These are phyloP conservation scores for Caenorhabditis briggsae DNA, from an alignment of 1,140 invertebrate species.

Conservation along the genomic window DNA sequence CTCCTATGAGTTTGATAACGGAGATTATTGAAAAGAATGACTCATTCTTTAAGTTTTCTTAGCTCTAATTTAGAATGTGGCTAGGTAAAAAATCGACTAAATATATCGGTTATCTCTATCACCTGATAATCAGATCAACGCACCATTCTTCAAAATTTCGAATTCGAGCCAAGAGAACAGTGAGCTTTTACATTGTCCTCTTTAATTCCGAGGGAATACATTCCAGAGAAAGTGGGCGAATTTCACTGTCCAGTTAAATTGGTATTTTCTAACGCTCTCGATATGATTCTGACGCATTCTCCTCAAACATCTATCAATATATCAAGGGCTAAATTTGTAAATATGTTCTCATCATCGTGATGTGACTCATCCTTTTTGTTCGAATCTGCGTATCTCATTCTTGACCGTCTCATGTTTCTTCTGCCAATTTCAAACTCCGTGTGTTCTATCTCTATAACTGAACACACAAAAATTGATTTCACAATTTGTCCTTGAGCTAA, in stretches of 20 bases:
- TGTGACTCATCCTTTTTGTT: conserved; percentile 3
- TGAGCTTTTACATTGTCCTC: too few species aligned
- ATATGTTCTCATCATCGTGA: background rate
- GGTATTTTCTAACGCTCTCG: too few species aligned
- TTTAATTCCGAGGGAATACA: too few species aligned
- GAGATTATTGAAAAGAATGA: background rate
- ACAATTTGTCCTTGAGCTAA: background rate
- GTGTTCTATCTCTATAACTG: background rate
- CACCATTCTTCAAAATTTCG: too few species aligned
- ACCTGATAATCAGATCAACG: too few species aligned
- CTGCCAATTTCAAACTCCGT: background rate
- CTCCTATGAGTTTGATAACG: background rate
- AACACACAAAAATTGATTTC: background rate
- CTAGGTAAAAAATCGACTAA: too few species aligned
- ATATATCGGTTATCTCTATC: too few species aligned
- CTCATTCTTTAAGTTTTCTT: background rate
- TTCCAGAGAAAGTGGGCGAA: too few species aligned
- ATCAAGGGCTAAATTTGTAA: background rate
- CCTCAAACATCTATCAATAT: background rate
- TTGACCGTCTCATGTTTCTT: background rate
- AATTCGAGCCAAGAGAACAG: too few species aligned
- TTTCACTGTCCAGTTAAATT: too few species aligned
- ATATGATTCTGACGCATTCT: background rate
- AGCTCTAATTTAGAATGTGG: too few species aligned
- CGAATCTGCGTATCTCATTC: conserved; percentile 11